phyloP scores from a whole-genome alignment of 2,888 invertebrate genomes.

The Hypomecis punctinalis region DNA sequence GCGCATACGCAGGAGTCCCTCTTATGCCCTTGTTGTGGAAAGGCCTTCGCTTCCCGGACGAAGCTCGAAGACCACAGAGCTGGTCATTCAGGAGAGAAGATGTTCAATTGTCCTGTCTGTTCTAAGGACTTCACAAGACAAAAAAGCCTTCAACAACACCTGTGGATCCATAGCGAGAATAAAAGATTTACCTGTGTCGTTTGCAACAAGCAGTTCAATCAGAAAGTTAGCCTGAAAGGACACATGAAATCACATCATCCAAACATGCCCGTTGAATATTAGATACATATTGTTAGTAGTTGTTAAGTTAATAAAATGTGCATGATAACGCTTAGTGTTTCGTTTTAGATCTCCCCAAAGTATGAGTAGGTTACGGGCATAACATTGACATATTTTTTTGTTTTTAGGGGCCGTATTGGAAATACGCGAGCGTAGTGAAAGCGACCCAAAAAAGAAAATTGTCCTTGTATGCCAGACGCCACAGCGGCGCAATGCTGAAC shows the following conservation, averaged over 20 bases:
- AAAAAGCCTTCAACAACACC: constrained; percentile 71
- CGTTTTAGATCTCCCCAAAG: constrained; percentile 27
- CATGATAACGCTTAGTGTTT: constrained; percentile 42
- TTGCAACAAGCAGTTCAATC: constrained; percentile 71
- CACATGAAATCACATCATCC: constrained; percentile 52
- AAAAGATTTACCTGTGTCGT: constrained; percentile 67
- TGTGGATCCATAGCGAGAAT: constrained; percentile 73
- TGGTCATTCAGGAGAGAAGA: constrained; percentile 79
- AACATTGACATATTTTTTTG: constrained; percentile 79
- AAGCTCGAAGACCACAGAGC: constrained; percentile 71
- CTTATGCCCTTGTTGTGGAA: constrained; percentile 65
- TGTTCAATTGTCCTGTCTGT: constrained; percentile 74
- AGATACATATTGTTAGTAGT: constrained; percentile 14
- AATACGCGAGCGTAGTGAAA: constrained; percentile 72
- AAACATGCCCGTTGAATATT: constrained; percentile 20
- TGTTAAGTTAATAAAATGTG: constrained; percentile 31
- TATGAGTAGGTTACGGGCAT: constrained; percentile 51
- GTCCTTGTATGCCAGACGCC: constrained; percentile 77
- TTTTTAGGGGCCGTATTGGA: constrained; percentile 81
- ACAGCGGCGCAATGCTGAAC: constrained; percentile 77
- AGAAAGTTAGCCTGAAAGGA: constrained; percentile 69
- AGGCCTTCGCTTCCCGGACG: constrained; percentile 61
- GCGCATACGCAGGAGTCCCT: constrained; percentile 65
- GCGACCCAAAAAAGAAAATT: constrained; percentile 75
- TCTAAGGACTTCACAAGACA: constrained; percentile 78